Percentiles rank a stretch among this genome's conserved stretches.
These are phyloP conservation scores for Morone saxatilis DNA, from an alignment of 2,113 vertebrate species.

Conservation along the genomic window DNA sequence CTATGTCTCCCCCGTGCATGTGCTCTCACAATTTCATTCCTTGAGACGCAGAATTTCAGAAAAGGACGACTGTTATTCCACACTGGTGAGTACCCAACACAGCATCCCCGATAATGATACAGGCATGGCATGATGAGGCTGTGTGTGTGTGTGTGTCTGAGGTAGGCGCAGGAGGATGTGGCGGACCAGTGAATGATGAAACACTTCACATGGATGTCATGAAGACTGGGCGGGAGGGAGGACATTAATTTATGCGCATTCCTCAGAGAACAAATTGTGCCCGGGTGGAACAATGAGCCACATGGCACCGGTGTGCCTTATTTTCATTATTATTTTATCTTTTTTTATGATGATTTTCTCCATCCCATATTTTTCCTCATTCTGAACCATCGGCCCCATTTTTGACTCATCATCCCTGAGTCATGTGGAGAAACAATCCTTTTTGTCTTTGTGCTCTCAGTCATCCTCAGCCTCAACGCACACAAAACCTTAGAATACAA, in stretches of 20 bases:
- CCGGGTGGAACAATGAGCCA: conserved; percentile 1
- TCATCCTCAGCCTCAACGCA: background rate
- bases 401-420: conserved; percentile 20
- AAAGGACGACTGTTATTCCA: conserved; percentile 7
- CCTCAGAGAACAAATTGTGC: conserved; percentile 39
- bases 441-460: background rate
- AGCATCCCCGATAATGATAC: background rate
- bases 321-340: background rate
- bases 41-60: conserved; percentile 62
- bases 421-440: conserved; percentile 1
- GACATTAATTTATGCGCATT: conserved; percentile 39
- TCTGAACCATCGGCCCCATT: background rate
- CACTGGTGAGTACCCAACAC: conserved; percentile 64
- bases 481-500: background rate
- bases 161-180: conserved; percentile 42
- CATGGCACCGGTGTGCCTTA: background rate
- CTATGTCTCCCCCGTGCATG: conserved; percentile 80
- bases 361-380: background rate
- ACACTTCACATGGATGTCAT: conserved; percentile 73
- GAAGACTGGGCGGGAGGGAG: conserved; percentile 45
- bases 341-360: background rate
- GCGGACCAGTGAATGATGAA: conserved; percentile 81
- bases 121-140: background rate
- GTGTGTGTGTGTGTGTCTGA: background rate
- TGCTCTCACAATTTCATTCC: conserved; percentile 81